Conservation (phyloP, 1,140 invertebrate genomes). For the Bombus difficillimus region DNA sequence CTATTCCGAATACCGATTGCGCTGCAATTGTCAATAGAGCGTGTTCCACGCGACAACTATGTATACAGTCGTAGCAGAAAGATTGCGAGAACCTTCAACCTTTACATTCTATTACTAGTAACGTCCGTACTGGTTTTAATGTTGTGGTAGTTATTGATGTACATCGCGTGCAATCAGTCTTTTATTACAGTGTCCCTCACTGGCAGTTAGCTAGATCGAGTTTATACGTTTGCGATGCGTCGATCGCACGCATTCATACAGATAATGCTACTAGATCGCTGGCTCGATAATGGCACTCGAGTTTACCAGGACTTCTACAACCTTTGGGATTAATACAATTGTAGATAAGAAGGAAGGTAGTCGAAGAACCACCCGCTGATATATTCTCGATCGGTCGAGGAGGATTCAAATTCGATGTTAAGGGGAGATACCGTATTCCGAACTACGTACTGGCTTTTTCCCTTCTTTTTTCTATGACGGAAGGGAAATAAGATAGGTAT, state of each 20-base stretch:
- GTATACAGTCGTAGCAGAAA: not conserved
- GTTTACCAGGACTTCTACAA: not conserved
- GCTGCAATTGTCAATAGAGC: not conserved
- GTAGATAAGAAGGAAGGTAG: not conserved
- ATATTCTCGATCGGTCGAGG: not conserved
- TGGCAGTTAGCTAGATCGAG: not conserved
- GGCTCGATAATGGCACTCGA: not conserved
- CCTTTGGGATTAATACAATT: not conserved
- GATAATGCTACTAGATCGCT: not conserved
- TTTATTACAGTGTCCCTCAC: not conserved
- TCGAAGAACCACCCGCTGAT: not conserved
- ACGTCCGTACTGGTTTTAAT: not conserved
- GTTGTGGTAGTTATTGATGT: not conserved
- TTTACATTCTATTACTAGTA: not conserved
- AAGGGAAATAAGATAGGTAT: not conserved
- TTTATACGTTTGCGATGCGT: not conserved
- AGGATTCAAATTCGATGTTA: not conserved
- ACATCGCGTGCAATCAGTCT: constrained; percentile 2
- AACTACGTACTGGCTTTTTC: not conserved
- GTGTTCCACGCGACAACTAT: not conserved
- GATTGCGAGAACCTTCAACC: not conserved
- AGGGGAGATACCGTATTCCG: not conserved
- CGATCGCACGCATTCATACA: constrained; percentile 3
- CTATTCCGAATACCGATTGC: not conserved
- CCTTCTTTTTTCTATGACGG: not conserved